Evolutionary conservation across 2,797 vertebrate species (phyloP), one percentile per base, ranked within the genome.

Genomic region (Lacerta agilis): DNA sequence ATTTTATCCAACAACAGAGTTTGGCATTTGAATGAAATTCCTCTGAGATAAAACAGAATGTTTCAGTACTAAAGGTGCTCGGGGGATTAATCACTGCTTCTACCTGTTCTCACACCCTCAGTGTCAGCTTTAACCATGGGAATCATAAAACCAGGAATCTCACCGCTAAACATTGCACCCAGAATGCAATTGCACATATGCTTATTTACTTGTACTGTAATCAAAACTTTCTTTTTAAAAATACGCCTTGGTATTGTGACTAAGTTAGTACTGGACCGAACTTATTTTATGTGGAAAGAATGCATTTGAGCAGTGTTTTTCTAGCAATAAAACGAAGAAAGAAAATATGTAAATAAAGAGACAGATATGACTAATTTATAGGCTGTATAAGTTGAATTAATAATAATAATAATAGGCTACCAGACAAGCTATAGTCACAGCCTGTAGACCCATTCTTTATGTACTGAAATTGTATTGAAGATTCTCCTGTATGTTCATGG

Each of bases 71-170:
- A 94, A 73, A 89, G 94, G 94, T 94, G 94, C 93, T 90, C 82
- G 83, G 92, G 86, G 92, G 90, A 86, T 93, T 95, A 96, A 96
- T 94, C 94, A 95, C 95, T 93, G 90, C 93, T 95, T 94, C 96
- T 94, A 96, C 94, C 93, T 96, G 92, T 92, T 94, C 90, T 96
- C 94, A 90, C 92, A 91, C 96, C 95, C 94, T 96, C 95, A 94
- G 95, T 95, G 93, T 95, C 95, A 96, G 95, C 94, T 96, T 55
- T 15, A 55, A 55, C 49, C 49, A 55, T 96, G 92, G 94, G 96
- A 96, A 96, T 96, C 96, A 97, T 96, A 95, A 97, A 97, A 97
- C 96, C 97, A 97, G 97, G 96, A 95, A 95, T 89, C 95, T 95
- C 93, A 96, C 69, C 78, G 95, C 94, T 96, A 93, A 96, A 96